Evolutionary conservation across 92 coral and sea anemone species (phyloP).

Genomic region (Zoanthus sociatus): DNA sequence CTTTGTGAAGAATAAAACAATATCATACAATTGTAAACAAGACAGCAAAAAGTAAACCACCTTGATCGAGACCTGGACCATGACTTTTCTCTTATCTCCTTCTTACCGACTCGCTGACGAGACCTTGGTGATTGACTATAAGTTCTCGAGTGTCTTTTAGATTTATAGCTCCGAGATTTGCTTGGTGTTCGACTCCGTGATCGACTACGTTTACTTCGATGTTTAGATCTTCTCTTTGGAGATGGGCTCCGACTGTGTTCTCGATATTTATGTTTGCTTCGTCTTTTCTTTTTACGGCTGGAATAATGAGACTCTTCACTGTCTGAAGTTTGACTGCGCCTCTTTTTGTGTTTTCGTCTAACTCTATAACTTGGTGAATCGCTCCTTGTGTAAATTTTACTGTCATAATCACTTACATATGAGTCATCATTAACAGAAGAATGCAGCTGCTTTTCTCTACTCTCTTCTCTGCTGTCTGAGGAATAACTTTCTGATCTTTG

Average conservation of each 20-base stretch:
- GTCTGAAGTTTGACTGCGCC: slow-evolving; percentile 57
- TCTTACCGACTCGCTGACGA: slow-evolving; percentile 83
- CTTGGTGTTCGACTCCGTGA: slow-evolving; percentile 76
- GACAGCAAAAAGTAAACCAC: slow-evolving; percentile 73
- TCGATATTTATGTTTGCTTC: slow-evolving; percentile 78
- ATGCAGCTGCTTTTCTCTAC: slow-evolving; percentile 18
- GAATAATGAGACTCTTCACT: slow-evolving; percentile 47
- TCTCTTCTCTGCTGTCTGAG: neutral
- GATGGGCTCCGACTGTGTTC: slow-evolving; percentile 83
- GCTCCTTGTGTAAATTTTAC: slow-evolving; percentile 52
- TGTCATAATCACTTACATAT: slow-evolving; percentile 6
- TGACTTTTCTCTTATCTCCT: slow-evolving; percentile 74
- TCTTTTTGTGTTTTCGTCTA: slow-evolving; percentile 57
- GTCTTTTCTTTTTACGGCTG: slow-evolving; percentile 71
- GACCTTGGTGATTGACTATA: slow-evolving; percentile 66
- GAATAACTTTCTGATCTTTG: slow-evolving; percentile 18
- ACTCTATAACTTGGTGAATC: slow-evolving; percentile 53
- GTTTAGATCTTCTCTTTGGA: slow-evolving; percentile 72
- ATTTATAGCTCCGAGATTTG: slow-evolving; percentile 69
- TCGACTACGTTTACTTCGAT: slow-evolving; percentile 68
- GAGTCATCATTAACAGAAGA: slow-evolving; percentile 45
- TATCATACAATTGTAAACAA: neutral
- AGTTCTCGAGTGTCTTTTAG: slow-evolving; percentile 65
- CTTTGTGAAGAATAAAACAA: slow-evolving; percentile 1
- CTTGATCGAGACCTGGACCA: slow-evolving; percentile 69